Evolutionary conservation across 2,888 invertebrate genomes (phyloP), one percentile per base, ranked within the genome.

Genomic region (Mythimna ferrago): DNA sequence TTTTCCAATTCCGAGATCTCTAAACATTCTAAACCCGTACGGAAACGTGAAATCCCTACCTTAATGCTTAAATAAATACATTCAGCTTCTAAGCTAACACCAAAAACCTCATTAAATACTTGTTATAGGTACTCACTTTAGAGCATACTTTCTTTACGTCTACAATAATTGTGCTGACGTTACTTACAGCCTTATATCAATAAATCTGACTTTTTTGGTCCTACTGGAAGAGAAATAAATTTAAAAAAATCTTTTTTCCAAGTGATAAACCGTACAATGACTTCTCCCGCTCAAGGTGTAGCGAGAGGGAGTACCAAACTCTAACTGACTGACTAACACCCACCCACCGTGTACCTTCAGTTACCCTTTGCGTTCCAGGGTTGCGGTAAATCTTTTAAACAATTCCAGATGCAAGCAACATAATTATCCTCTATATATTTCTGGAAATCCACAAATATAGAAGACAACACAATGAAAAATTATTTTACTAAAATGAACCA

Each of bases 31-130:
- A 14, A 60, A 21, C 44, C 9, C n/a, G 19, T 51, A 62, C 5
- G 11, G 26, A 57, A 53, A 60, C n/a, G 16, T 53, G n/a, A 26
- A 53, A 65, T 16, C 35, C 16, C 19, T 44, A 73, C 44, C 65
- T 53, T 19, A 73, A 65, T 58, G 41, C 11, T 73, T 64, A 65
- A 35, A 44, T 74, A 53, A 58, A 64, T 58, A 73, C 58, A 58
- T 51, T 51, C 11, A 51, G 19, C 9, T 65, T 58, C 1, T 53
- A 65, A 58, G 41, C 35, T 53, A 41, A 58, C 32, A 21, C 14
- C n/a, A 57, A 73, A 71, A 57, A 41, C 51, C 64, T 21, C 10
- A 73, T 41, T 57, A 57, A 32, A 53, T 63, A 53, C 21, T 57
- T 19, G 48, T 62, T 41, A 14, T 48, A 19, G 6, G 2, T 19